Conservation (phyloP, 2,888 invertebrate genomes). For the Cephus pygmeus region DNA sequence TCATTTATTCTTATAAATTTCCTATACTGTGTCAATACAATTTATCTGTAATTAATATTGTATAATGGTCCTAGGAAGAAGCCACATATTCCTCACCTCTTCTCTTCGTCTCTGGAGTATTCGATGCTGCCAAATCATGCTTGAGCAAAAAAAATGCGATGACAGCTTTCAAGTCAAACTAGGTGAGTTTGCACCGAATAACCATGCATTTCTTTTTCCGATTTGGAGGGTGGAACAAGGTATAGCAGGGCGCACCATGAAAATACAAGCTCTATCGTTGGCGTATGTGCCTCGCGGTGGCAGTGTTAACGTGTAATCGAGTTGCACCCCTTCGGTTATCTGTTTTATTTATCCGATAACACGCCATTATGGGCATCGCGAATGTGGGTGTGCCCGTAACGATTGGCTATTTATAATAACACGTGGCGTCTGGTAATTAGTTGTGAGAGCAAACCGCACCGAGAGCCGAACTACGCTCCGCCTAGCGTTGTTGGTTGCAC, state of each 20-base stretch:
- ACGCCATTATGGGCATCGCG: conserved; percentile 63
- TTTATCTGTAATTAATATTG: not conserved
- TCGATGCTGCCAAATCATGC: not conserved
- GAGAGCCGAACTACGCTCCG: conserved; percentile 37
- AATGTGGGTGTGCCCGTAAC: conserved; percentile 60
- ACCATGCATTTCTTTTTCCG: not conserved
- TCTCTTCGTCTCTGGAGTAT: not conserved
- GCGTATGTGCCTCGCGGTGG: conserved; percentile 1
- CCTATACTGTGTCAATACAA: not conserved
- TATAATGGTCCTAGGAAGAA: not conserved
- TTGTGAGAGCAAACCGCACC: conserved; percentile 54
- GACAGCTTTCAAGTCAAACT: not conserved
- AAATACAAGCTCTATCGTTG: not conserved
- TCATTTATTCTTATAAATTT: not conserved
- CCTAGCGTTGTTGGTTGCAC: not conserved
- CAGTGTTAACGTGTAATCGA: conserved; percentile 61
- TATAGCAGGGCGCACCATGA: not conserved
- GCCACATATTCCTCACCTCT: not conserved
- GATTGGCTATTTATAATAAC: conserved; percentile 66
- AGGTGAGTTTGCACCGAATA: not conserved
- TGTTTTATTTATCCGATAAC: conserved; percentile 66
- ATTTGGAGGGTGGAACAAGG: not conserved
- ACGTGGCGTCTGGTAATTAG: conserved; percentile 64
- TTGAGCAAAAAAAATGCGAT: not conserved
- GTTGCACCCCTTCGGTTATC: conserved; percentile 60